Percentiles rank a stretch among this genome's conserved stretches.
Conservation (phyloP, 2,113 vertebrate species). For the Atherinomorus stipes region DNA sequence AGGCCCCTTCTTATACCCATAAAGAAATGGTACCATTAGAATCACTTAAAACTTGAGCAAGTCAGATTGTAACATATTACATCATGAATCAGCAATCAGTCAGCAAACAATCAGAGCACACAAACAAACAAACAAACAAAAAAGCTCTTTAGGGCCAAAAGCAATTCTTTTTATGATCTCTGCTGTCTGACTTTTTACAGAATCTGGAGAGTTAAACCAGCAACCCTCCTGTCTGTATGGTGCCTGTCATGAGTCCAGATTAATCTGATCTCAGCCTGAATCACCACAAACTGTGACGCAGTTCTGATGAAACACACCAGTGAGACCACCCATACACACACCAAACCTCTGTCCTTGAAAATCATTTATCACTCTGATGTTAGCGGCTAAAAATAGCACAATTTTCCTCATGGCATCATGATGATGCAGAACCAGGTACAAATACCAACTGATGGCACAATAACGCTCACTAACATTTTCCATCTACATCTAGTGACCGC, state of each 20-base stretch:
- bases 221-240: not conserved
- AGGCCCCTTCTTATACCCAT: no score
- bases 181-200: no score
- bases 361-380: slow-evolving; percentile 9
- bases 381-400: slow-evolving; percentile 1
- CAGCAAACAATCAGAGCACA: no score
- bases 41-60: no score
- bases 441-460: not conserved
- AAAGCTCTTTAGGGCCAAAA: no score
- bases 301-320: not conserved
- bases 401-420: not conserved
- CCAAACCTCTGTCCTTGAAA: not conserved
- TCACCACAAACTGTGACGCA: not conserved
- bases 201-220: no score
- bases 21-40: no score
- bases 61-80: no score
- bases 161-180: no score
- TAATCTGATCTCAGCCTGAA: not conserved
- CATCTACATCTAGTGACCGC: no score
- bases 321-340: not conserved
- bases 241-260: not conserved
- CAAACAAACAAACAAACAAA: no score
- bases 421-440: slow-evolving; percentile 6
- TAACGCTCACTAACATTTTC: not conserved
- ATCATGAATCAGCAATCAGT: no score